Evolutionary conservation across 53 echinoderm and acorn worm genomes (phyloP).

Genomic region (Crossaster papposus): DNA sequence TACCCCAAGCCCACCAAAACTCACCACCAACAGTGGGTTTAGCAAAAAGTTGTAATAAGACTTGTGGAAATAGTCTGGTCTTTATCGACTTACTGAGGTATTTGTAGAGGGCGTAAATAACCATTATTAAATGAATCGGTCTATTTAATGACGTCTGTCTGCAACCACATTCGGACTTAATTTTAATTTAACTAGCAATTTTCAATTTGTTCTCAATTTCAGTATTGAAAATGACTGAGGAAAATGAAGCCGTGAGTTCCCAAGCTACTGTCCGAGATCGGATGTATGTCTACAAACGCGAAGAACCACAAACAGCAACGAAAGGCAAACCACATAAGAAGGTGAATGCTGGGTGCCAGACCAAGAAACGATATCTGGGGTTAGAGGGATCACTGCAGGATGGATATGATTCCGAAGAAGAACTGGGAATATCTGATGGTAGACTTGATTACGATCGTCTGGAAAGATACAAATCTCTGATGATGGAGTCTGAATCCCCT

Average conservation of each 20-base stretch:
- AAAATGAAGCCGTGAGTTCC: not conserved
- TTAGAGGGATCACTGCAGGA: not conserved
- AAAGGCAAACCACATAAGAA: not conserved
- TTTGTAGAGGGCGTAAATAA: too few relatives aligned
- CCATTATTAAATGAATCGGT: too few relatives aligned
- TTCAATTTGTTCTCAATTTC: not conserved
- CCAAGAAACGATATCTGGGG: not conserved
- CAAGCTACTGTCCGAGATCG: not conserved
- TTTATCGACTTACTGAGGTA: not conserved
- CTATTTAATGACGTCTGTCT: not conserved
- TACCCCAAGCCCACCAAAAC: too few relatives aligned
- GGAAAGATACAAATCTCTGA: constrained; percentile 17
- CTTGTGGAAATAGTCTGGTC: not conserved
- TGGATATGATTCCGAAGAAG: constrained; percentile 38
- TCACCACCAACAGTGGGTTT: too few relatives aligned
- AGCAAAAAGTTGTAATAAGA: not conserved
- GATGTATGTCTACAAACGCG: not conserved
- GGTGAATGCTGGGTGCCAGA: not conserved
- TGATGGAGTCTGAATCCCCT: constrained; percentile 2
- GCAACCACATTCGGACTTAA: not conserved
- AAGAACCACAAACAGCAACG: not conserved
- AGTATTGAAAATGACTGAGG: not conserved
- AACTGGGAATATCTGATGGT: not conserved
- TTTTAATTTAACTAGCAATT: not conserved
- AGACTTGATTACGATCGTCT: constrained; percentile 15